phyloP scores from a whole-genome alignment of 2,113 vertebrate genomes.

The Mionectes macconnelli region DNA sequence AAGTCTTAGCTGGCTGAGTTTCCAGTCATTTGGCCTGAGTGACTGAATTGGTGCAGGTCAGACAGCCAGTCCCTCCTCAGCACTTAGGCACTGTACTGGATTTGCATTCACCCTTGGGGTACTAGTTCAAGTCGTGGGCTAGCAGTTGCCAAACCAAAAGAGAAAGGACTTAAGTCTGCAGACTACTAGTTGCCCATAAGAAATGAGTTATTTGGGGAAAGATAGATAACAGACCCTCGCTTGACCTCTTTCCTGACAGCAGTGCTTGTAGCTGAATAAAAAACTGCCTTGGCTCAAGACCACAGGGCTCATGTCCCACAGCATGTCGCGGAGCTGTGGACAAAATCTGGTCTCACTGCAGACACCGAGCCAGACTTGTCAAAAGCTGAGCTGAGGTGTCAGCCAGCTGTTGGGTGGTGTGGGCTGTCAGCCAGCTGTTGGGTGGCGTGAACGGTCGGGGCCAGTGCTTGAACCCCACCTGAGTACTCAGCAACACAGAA shows the following conservation, averaged over 20 bases:
- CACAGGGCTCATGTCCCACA: not conserved
- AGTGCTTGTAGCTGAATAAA: not conserved
- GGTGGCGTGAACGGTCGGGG: not conserved
- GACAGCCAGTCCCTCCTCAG: not conserved
- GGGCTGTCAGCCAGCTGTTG: not conserved
- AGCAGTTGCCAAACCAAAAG: not conserved
- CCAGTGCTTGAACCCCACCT: not conserved
- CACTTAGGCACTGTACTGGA: not conserved
- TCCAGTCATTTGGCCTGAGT: not conserved
- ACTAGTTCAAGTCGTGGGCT: not conserved
- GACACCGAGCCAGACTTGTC: not conserved
- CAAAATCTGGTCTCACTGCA: not conserved
- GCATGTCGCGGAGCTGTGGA: rapidly evolving
- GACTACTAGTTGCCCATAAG: not conserved
- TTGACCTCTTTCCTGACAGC: not conserved
- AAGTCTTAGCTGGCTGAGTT: not conserved
- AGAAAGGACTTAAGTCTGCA: not conserved
- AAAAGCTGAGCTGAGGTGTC: not conserved
- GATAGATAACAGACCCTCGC: not conserved
- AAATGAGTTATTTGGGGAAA: not conserved
- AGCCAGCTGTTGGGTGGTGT: not conserved
- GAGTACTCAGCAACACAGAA: not conserved
- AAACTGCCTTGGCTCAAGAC: not conserved
- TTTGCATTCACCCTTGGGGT: not conserved
- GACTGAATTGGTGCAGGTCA: not conserved